phyloP scores from a whole-genome alignment of 2,888 invertebrate species.

The Polymixis flavicincta region DNA sequence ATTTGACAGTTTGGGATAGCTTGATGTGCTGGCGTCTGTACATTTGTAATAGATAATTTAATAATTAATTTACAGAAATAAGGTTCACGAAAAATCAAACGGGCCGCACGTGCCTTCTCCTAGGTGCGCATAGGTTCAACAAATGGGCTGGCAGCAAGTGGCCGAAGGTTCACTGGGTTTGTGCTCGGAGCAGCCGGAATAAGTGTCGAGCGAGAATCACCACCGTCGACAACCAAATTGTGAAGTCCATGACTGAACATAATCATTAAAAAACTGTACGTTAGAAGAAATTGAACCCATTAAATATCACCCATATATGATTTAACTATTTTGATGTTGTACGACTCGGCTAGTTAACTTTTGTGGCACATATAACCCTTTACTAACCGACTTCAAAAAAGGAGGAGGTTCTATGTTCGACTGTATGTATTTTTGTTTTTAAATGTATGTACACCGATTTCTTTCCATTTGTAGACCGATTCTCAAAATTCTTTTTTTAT shows the following conservation, averaged over 20 bases:
- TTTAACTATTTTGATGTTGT: no score
- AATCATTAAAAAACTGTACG: slow-evolving; percentile 20
- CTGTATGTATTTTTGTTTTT: no score
- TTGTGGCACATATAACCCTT: no score
- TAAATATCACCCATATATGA: no score
- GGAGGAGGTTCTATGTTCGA: no score
- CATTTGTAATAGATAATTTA: neutral
- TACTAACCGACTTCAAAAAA: no score
- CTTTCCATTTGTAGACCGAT: no score
- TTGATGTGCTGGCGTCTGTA: no score
- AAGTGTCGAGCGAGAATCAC: slow-evolving; percentile 44
- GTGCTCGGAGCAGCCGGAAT: slow-evolving; percentile 12
- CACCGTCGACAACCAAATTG: slow-evolving; percentile 26
- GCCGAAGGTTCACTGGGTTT: slow-evolving; percentile 64
- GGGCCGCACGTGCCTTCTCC: slow-evolving; percentile 4
- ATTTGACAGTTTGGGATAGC: no score
- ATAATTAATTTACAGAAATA: slow-evolving; percentile 19
- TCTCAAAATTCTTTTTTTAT: no score
- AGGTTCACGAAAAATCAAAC: neutral
- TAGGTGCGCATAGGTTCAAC: slow-evolving; percentile 57
- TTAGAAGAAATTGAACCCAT: neutral
- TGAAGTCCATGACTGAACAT: slow-evolving; percentile 26
- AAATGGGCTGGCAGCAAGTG: slow-evolving; percentile 59
- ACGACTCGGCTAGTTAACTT: no score
- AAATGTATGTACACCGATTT: no score